Percentiles rank a stretch among this genome's conserved stretches.
Evolutionary conservation across 2,888 invertebrate species (phyloP).

Genomic region (Drosophila monieri): DNA sequence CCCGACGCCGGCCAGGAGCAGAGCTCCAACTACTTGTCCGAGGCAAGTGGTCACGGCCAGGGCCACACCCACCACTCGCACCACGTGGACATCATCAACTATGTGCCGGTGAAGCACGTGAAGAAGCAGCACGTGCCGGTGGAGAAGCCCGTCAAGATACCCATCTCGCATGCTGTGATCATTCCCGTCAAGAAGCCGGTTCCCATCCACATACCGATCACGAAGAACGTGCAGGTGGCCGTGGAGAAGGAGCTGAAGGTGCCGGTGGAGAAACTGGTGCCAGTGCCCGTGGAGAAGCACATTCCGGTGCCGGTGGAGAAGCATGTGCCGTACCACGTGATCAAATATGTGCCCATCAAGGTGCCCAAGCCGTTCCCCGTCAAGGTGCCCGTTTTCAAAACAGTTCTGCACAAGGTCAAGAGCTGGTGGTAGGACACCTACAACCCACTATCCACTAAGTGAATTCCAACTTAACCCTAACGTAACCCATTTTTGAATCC

Average conservation of each 20-base stretch:
- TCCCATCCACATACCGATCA: constrained; percentile 90
- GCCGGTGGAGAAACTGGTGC: constrained; percentile 87
- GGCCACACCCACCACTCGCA: constrained; percentile 48
- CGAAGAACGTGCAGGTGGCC: constrained; percentile 89
- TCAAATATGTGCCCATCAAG: constrained; percentile 90
- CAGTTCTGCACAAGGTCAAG: constrained; percentile 86
- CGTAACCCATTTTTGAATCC: neutral
- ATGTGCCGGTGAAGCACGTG: constrained; percentile 87
- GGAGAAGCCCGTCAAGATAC: constrained; percentile 89
- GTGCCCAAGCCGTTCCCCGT: constrained; percentile 92
- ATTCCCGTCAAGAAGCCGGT: constrained; percentile 91
- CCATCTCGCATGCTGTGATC: constrained; percentile 90
- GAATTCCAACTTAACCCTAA: neutral
- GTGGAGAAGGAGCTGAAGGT: constrained; percentile 88
- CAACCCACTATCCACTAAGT: neutral
- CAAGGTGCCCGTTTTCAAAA: constrained; percentile 88
- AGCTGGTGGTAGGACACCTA: constrained; percentile 75
- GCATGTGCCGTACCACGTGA: constrained; percentile 88
- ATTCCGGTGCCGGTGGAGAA: constrained; percentile 91
- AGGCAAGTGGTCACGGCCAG: constrained; percentile 49
- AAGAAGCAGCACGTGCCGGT: constrained; percentile 90
- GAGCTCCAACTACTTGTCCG: constrained; percentile 66
- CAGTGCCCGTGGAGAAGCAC: constrained; percentile 89
- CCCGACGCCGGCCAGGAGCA: constrained; percentile 62
- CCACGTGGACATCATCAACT: constrained; percentile 86